Conservation (phyloP, 2,888 invertebrate genomes). For the Trachelus iudaicus region DNA sequence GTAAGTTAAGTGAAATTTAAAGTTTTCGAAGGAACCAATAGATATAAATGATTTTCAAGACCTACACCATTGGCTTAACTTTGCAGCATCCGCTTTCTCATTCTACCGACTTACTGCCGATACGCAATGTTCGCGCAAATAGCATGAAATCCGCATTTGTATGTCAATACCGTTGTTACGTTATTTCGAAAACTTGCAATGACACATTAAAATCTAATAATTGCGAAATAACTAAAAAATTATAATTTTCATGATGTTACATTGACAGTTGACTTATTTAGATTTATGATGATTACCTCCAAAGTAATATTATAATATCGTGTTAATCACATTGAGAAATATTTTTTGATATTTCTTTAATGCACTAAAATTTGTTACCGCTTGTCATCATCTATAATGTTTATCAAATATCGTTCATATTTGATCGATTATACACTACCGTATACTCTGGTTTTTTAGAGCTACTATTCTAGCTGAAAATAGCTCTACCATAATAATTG, state of each 20-base stretch:
- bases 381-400: neutral
- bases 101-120: slow-evolving; percentile 11
- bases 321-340: neutral
- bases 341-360: neutral
- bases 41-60: slow-evolving; percentile 3
- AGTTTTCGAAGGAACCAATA: neutral
- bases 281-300: neutral
- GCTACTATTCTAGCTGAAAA: too few species aligned
- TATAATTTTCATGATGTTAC: neutral
- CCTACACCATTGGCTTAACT: slow-evolving; percentile 40
- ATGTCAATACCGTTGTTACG: neutral
- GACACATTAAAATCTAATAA: neutral
- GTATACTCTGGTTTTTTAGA: too few species aligned
- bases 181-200: neutral
- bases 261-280: neutral
- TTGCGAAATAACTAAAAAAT: neutral
- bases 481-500: too few species aligned
- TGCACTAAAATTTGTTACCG: neutral
- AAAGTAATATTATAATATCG: neutral
- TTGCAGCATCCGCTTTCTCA: slow-evolving; percentile 44
- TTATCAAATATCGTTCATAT: neutral
- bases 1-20: neutral
- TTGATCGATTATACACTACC: neutral
- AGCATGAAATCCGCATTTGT: neutral
- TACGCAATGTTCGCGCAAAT: neutral